Percentiles rank a stretch among this genome's conserved stretches.
Conservation (phyloP, 1,140 invertebrate species). For the Plutomurus gul region DNA sequence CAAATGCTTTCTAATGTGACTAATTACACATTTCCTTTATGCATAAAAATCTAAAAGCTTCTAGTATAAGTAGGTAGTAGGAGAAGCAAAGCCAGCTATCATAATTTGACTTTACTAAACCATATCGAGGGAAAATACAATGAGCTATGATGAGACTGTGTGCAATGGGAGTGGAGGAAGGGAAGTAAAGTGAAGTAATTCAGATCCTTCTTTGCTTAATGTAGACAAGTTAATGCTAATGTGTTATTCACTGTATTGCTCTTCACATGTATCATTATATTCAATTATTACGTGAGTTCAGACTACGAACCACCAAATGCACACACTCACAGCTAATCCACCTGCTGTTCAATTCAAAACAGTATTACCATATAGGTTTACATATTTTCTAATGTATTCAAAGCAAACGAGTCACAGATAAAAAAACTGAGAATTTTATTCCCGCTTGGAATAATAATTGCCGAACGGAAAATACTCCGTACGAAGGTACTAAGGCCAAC, state of each 20-base stretch:
- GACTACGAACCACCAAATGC: too few relatives aligned
- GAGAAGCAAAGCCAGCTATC: not conserved
- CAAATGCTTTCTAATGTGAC: conserved; percentile 53
- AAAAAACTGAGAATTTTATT: too few relatives aligned
- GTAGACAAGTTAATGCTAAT: not conserved
- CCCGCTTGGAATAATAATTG: too few relatives aligned
- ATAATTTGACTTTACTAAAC: too few relatives aligned
- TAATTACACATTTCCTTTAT: conserved; percentile 53
- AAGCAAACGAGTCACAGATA: too few relatives aligned
- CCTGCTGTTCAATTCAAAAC: too few relatives aligned
- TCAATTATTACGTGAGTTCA: too few relatives aligned
- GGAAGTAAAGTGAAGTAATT: conserved; percentile 10
- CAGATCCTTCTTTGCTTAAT: not conserved
- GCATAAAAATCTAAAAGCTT: conserved; percentile 40
- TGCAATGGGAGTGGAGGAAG: not conserved
- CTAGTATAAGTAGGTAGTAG: not conserved
- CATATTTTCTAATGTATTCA: too few relatives aligned
- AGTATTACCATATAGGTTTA: too few relatives aligned
- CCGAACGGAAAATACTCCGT: too few relatives aligned
- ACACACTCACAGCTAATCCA: too few relatives aligned
- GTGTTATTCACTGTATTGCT: not conserved
- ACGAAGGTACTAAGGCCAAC: too few relatives aligned
- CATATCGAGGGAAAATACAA: not conserved
- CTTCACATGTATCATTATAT: not conserved
- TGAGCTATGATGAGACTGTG: not conserved